A percentile compares a stretch with the other conserved stretches of the same genome.
These are phyloP conservation scores for Lethenteron reissneri DNA, from an alignment of 2,113 vertebrate species.

Conservation along the genomic window DNA sequence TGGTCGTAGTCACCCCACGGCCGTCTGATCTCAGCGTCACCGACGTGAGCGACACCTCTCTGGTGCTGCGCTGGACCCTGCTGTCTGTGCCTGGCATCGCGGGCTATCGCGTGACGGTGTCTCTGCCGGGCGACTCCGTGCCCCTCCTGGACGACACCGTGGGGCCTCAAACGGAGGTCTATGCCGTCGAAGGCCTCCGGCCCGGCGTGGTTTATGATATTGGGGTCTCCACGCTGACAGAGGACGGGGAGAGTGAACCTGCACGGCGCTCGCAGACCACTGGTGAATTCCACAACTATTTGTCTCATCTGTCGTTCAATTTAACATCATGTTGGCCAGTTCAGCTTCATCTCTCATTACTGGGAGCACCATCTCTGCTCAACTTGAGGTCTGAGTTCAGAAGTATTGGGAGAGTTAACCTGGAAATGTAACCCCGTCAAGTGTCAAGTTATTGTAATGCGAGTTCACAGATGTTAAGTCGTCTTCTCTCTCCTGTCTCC, in stretches of 20 bases:
- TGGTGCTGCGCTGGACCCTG: slow-evolving; percentile 83
- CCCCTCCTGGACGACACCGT: slow-evolving; percentile 87
- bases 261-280: slow-evolving; percentile 75
- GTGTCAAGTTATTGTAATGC: background rate
- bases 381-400: no score
- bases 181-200: slow-evolving; percentile 74
- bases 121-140: slow-evolving; percentile 63
- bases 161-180: slow-evolving; percentile 49
- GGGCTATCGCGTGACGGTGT: slow-evolving; percentile 80
- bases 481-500: background rate
- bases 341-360: no score
- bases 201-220: slow-evolving; percentile 94
- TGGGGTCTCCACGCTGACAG: slow-evolving; percentile 70
- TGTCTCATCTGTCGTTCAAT: no score
- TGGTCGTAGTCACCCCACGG: slow-evolving; percentile 44
- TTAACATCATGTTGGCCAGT: no score
- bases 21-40: slow-evolving; percentile 77
- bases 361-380: no score
- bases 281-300: slow-evolving; percentile 31
- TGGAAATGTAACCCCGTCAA: no score
- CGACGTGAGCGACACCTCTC: slow-evolving; percentile 72
- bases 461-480: background rate
- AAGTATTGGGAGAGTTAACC: no score
- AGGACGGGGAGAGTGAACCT: slow-evolving; percentile 71
- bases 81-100: slow-evolving; percentile 62